Conservation (phyloP, 2,797 vertebrate species). For the Thaleichthys pacificus region DNA sequence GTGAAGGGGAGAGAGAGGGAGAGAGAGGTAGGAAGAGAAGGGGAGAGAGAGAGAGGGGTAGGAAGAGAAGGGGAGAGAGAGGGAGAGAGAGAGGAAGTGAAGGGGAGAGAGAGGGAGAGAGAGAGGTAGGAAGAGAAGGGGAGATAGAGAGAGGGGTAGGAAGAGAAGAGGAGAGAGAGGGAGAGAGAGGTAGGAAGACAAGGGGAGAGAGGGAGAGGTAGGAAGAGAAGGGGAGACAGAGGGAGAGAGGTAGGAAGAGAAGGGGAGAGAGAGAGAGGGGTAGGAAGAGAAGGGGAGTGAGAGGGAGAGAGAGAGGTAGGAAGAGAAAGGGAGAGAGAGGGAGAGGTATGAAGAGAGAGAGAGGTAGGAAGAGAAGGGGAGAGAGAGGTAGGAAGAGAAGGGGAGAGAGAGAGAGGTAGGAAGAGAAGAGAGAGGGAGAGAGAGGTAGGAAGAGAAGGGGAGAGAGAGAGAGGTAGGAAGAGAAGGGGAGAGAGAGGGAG, state of each 20-base stretch:
- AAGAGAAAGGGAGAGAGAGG: neutral
- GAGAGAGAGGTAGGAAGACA: neutral
- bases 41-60: neutral
- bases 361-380: neutral
- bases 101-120: conserved; percentile 5
- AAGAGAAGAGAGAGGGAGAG: conserved; percentile 22
- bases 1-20: neutral
- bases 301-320: neutral
- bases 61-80: neutral
- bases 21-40: neutral
- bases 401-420: conserved; percentile 35
- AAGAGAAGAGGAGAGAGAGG: conserved; percentile 28
- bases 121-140: conserved; percentile 1
- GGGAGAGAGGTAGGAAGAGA: neutral
- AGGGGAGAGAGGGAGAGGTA: conserved; percentile 20
- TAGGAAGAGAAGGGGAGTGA: neutral
- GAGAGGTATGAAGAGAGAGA: neutral
- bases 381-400: conserved; percentile 24
- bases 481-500: neutral
- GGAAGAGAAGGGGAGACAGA: conserved; percentile 33
- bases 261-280: neutral
- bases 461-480: conserved; percentile 7
- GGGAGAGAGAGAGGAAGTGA: conserved; percentile 1
- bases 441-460: neutral
- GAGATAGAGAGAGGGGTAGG: conserved; percentile 25